Evolutionary conservation across 2,888 invertebrate genomes (phyloP).

Genomic region (Heteromyza rotundicornis): DNA sequence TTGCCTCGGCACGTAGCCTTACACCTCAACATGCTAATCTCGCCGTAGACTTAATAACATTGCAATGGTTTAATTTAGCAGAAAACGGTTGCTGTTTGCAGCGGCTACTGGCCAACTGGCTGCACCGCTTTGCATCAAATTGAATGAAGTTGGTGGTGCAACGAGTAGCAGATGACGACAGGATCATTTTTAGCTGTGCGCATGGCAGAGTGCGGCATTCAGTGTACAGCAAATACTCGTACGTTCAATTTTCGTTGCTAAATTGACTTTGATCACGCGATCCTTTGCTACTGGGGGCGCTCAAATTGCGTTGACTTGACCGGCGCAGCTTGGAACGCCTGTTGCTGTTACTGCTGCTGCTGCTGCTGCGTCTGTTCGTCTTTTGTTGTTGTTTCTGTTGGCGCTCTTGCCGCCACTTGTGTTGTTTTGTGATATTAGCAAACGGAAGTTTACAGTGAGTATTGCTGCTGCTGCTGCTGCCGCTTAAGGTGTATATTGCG

Average conservation of each 20-base stretch:
- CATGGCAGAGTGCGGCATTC: constrained; percentile 2
- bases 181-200: constrained; percentile 34
- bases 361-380: constrained; percentile 40
- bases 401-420: constrained; percentile 45
- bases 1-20: neutral
- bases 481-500: constrained; percentile 53
- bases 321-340: constrained; percentile 29
- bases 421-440: constrained; percentile 4
- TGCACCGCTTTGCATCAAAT: neutral
- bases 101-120: constrained; percentile 31
- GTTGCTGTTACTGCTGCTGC: constrained; percentile 31
- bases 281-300: constrained; percentile 35
- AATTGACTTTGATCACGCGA: constrained; percentile 63
- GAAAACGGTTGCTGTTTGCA: constrained; percentile 16
- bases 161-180: constrained; percentile 20
- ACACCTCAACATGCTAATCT: neutral
- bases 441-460: constrained; percentile 27
- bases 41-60: constrained; percentile 33
- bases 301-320: constrained; percentile 6
- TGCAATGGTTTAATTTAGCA: constrained; percentile 55
- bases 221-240: constrained; percentile 34
- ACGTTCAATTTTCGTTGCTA: constrained; percentile 54
- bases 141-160: constrained; percentile 15
- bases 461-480: constrained; percentile 29
- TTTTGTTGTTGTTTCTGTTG: constrained; percentile 33